Evolutionary conservation across 2,113 vertebrate species (phyloP), one percentile per base, ranked within the genome.

Genomic region (Gambusia affinis): DNA sequence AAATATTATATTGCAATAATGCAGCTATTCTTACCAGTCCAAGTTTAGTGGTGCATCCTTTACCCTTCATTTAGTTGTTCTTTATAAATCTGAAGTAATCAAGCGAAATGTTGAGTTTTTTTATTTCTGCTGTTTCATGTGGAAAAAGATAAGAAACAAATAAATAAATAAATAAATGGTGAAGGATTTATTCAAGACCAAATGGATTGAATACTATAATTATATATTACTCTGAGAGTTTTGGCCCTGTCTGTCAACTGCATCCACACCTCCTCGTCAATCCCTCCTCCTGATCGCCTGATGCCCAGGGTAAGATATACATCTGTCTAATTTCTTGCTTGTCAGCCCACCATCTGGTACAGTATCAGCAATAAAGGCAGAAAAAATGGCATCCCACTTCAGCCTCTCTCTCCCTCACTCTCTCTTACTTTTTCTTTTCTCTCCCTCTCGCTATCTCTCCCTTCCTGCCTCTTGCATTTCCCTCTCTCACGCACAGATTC

Each of bases 251-350:
- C 73, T 64, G 64, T 60, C 70, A 70, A 1, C 27, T 70, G 22
- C 15, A 60, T n/a, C 68, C 60, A 39, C 44, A 47, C 27, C 37
- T 17, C 37, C 29, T 29, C 31, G 14, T 35, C 6, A 42, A 47
- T 10, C 72, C 44, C 72, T 65, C 82, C 51, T 29, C 57, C 47
- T 62, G 76, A 60, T 65, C 66, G 73, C 72, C 82, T 76, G 72
- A 88, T 84, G 84, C 79, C 76, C 75, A 74, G 80, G 88, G 83
- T 85, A 85, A 80, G 67, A 87, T 84, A 86, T 89, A 81, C 90
- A 92, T 92, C 89, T 90, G 90, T 89, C 87, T 91, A 87, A 91
- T 92, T 92, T 91, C 78, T 79, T 88, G 86, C 81, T 88, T 91
- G 89, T 91, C 88, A 88, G 77, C 84, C 51, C 76, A 78, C 89